Evolutionary conservation across 53 echinoderm and acorn worm species (phyloP).

Genomic region (Antedon mediterranea): DNA sequence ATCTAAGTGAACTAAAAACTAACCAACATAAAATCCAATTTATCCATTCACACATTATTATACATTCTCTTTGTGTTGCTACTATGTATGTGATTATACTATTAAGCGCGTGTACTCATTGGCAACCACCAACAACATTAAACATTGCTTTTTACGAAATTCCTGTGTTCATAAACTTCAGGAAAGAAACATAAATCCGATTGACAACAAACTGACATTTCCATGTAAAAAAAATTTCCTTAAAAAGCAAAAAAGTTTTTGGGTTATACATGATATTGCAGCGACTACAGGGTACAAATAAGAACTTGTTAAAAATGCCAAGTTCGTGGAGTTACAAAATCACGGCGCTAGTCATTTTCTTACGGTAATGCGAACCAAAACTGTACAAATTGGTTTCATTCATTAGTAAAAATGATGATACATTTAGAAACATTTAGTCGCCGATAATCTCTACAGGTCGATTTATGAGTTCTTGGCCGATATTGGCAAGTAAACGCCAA

Average conservation of each 20-base stretch:
- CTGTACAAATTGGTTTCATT: background rate
- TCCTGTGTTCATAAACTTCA: background rate
- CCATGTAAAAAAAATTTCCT: background rate
- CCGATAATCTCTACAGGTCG: too few relatives aligned
- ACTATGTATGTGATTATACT: background rate
- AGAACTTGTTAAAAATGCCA: background rate
- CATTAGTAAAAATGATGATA: too few relatives aligned
- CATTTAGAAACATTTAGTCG: too few relatives aligned
- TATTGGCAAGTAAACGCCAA: too few relatives aligned
- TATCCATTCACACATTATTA: background rate
- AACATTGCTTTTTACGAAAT: background rate
- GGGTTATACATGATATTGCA: background rate
- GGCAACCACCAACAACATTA: background rate
- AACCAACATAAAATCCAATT: background rate
- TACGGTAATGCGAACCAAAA: background rate
- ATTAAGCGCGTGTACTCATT: background rate
- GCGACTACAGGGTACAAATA: background rate
- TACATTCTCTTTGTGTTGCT: background rate
- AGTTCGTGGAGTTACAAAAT: background rate
- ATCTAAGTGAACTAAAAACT: background rate
- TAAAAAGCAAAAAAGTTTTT: background rate
- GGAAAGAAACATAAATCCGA: background rate
- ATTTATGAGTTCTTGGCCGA: too few relatives aligned
- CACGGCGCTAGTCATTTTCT: background rate
- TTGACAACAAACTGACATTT: background rate